Evolutionary conservation across 2,888 invertebrate species (phyloP).

Genomic region (Diploptera punctata): DNA sequence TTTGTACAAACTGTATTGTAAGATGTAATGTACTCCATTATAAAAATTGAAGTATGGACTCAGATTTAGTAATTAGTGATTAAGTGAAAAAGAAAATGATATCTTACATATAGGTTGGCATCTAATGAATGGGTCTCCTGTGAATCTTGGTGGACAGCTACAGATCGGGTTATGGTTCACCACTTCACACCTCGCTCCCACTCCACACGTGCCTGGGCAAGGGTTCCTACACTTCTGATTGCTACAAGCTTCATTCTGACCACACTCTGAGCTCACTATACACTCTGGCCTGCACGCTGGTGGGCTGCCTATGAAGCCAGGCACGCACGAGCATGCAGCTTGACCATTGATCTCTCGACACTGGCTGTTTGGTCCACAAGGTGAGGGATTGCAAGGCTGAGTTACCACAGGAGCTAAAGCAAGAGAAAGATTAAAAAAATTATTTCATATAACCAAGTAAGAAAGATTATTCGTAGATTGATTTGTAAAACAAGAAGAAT

Average conservation of each 20-base stretch:
- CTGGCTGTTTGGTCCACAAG: constrained; percentile 81
- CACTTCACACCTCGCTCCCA: constrained; percentile 75
- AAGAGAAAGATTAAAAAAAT: neutral
- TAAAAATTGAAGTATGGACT: no score
- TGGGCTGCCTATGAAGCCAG: constrained; percentile 68
- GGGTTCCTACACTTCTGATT: constrained; percentile 74
- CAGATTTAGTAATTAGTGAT: no score
- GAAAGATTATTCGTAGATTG: no score
- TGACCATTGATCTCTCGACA: constrained; percentile 75
- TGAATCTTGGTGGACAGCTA: constrained; percentile 69
- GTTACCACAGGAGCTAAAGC: constrained; percentile 54
- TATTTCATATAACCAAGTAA: neutral
- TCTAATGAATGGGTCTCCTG: constrained; percentile 82
- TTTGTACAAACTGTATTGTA: no score
- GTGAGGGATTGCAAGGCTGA: constrained; percentile 59
- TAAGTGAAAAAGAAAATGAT: no score
- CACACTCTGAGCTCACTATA: constrained; percentile 73
- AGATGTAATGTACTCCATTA: no score
- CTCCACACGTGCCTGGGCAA: constrained; percentile 75
- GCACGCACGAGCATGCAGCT: constrained; percentile 74
- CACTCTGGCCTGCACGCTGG: constrained; percentile 76
- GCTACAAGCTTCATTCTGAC: constrained; percentile 68
- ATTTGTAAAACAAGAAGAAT: neutral
- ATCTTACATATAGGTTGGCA: constrained; percentile 69
- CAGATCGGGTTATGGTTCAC: constrained; percentile 76